Base-by-base conservation (phyloP, 2,113 vertebrate species). In the Acrocephalus arundinaceus region DNA sequence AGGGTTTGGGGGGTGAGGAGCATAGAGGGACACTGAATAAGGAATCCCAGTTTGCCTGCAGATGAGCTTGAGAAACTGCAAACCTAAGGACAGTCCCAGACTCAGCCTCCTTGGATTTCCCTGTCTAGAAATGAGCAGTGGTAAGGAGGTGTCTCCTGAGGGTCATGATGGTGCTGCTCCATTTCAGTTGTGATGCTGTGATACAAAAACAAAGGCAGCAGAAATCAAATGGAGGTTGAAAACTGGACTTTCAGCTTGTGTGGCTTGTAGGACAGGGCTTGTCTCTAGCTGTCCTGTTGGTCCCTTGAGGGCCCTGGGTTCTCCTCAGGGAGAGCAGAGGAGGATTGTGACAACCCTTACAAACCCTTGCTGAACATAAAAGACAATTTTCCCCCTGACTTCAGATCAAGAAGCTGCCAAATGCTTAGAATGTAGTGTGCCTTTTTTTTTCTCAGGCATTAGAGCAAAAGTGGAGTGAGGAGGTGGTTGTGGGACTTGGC, bases 221-320 rank as follows among this genome's bases (percentile, higher is more conserved):
- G 92, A 77, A 94, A 62, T 55, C 41, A 91, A 96, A 87, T 17
- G 30, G 79, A 73, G 22, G 21, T 54, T 93, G 90, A 91, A 96
- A 88, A 88, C 13, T 39, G 27, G 2, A 4, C 52, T 71, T 18
- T 35, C 19, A 27, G 21, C 10, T 71, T 30, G 17, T 33, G 48
- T 83, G n/a, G 20, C 21, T 49, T 52, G 20, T 25, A 63, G 51
- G 48, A 55, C 41, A 66, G 48, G n/a, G 23, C 21, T 61, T 73
- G 30, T 54, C 66, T 58, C 14, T 49, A 41, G 67, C n/a, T 79
- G 25, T 23, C 11, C 49, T 61, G 2, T 55, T 77, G 25, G 55
- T 68, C 74, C 59, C 54, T 71, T 0, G 0, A n/a, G 62, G 54
- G 43, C 66, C 51, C 46, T 48, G 58, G 28, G 23, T 31, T 73